phyloP scores from a whole-genome alignment of 2,888 invertebrate species.

The Thera britannica region DNA sequence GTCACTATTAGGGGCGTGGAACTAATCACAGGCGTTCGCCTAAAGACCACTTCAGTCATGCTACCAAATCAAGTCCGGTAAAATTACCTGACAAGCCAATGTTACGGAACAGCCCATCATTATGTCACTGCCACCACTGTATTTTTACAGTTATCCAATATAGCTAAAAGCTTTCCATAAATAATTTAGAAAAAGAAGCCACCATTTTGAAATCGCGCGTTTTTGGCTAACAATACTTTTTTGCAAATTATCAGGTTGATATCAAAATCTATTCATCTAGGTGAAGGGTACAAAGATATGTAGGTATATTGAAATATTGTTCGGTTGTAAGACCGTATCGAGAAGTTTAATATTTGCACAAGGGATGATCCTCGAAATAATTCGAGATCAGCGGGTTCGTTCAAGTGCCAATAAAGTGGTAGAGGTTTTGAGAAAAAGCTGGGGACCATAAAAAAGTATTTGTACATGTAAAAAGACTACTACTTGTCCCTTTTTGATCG shows the following conservation, averaged over 20 bases:
- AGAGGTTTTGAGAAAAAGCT: conserved; percentile 1
- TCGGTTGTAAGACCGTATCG: conserved; percentile 18
- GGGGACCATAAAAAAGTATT: background rate
- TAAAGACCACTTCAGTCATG: too few relatives aligned
- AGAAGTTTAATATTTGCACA: conserved; percentile 27
- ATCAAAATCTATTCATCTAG: conserved; percentile 26
- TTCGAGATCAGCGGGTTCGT: conserved; percentile 23
- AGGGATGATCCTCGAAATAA: conserved; percentile 23
- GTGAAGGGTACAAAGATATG: conserved; percentile 16
- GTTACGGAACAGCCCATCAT: too few relatives aligned
- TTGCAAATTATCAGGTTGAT: conserved; percentile 14
- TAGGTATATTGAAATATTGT: conserved; percentile 23
- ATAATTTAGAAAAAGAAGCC: background rate
- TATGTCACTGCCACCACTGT: too few relatives aligned
- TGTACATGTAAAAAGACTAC: background rate
- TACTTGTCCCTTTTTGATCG: background rate
- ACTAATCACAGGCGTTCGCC: too few relatives aligned
- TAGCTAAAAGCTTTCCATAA: too few relatives aligned
- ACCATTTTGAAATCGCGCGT: background rate
- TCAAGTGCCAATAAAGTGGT: conserved; percentile 30
- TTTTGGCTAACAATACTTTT: background rate
- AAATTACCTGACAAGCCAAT: too few relatives aligned
- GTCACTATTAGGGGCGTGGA: too few relatives aligned
- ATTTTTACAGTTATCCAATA: too few relatives aligned
- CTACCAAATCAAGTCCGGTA: too few relatives aligned